Evolutionary conservation across 2,113 vertebrate genomes (phyloP), one percentile per base, ranked within the genome.

Genomic region (Phaethon lepturus): DNA sequence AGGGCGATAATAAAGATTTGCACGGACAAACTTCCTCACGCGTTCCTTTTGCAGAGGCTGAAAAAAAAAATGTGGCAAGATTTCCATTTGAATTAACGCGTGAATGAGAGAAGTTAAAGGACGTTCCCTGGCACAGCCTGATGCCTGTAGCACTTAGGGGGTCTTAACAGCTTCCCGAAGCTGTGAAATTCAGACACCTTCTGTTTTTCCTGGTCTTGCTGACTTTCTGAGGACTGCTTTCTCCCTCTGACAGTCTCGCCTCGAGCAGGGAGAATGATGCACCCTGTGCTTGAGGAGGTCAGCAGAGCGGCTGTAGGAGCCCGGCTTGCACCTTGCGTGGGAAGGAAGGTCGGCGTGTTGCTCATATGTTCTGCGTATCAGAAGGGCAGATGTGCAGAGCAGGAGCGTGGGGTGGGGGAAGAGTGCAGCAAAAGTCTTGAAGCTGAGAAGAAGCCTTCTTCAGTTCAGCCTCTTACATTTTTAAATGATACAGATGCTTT

Each of bases 311-410:
- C 53, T 31, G 24, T 5, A 33, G 8, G 11, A 75, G 28, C 74
- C 31, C 17, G 62, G 4, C 17, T 38, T 10, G 7, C 15, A 2
- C 13, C 1, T 5, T 5, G 45, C 28, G 38, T 38, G 38, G 38
- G 38, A 38, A 38, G 38, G 67, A 45, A 62, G 12, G 12, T 44
- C 50, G 19, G 59, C 2, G 2, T 4, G 29, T 10, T 4, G 23
- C 63, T 44, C 4, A 0, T 6, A 2, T 18, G 1, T 64, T 40
- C 38, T 12, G 10, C 2, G 1, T 26, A 5, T 38, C 6, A 7
- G 19, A 28, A 49, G 25, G 63, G 45, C 45, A 22, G 8, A 56
- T 2, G 22, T 24, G 33, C 50, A 13, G 69, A 49, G 69, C 2
- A 3, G 52, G 69, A 45, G 49, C 40, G 0, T 3, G 31, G 42